Evolutionary conservation across 2,888 invertebrate genomes (phyloP).

Genomic region (Zaprionus obscuricornis): DNA sequence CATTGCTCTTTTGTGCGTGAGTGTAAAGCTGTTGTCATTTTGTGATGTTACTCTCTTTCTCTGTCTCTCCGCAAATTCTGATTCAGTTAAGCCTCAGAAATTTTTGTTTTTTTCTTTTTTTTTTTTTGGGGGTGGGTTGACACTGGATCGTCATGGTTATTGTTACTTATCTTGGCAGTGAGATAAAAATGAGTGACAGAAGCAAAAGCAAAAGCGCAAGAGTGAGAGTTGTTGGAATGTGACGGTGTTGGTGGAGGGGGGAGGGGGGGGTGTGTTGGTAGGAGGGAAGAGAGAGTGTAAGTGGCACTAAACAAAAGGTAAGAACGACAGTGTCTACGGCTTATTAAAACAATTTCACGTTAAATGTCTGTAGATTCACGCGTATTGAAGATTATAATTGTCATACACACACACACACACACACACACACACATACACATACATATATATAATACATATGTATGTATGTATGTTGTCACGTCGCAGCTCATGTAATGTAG

Average conservation of each 20-base stretch:
- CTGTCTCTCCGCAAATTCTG: conserved; percentile 33
- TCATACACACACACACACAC: conserved; percentile 2
- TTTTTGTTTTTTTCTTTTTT: no score
- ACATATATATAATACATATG: conserved; percentile 13
- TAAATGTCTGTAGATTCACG: conserved; percentile 38
- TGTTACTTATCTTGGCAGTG: conserved; percentile 45
- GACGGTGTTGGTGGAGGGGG: no score
- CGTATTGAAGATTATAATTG: conserved; percentile 57
- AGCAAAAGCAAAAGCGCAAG: conserved; percentile 1
- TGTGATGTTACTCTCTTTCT: conserved; percentile 20
- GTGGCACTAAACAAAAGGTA: no score
- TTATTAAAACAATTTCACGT: conserved; percentile 51
- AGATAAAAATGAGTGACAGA: background rate
- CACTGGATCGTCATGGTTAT: conserved; percentile 45
- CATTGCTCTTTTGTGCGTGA: conserved; percentile 12
- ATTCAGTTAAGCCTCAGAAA: conserved; percentile 34
- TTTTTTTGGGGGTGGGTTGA: conserved; percentile 25
- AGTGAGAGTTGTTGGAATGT: no score
- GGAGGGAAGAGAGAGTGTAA: no score
- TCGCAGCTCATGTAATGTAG: background rate
- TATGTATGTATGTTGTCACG: background rate
- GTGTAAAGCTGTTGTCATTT: conserved; percentile 39
- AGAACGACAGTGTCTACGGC: conserved; percentile 27
- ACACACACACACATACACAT: background rate
- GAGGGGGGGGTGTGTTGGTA: no score